Conservation (phyloP, 2,888 invertebrate genomes). For the Cabera pusaria region DNA sequence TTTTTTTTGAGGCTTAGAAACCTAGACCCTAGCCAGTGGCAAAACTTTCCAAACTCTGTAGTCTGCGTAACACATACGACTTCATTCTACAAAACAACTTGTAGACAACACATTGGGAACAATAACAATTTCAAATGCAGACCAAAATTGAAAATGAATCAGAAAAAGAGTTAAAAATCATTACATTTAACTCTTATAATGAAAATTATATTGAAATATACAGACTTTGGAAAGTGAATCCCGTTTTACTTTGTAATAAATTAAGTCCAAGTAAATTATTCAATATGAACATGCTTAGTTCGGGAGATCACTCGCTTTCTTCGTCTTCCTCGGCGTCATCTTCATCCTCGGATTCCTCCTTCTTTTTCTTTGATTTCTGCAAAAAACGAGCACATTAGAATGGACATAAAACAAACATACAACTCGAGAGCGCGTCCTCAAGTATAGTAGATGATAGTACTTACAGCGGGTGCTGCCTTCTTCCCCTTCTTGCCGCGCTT, state of each 20-base stretch:
- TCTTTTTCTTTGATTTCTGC: constrained; percentile 83
- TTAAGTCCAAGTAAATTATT: constrained; percentile 83
- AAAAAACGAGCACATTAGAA: constrained; percentile 9
- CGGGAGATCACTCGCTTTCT: constrained; percentile 85
- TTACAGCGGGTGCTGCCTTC: constrained; percentile 72
- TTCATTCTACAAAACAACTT: constrained; percentile 56
- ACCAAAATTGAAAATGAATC: constrained; percentile 52
- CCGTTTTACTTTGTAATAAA: constrained; percentile 81
- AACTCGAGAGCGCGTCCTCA: too few species aligned
- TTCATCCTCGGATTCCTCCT: constrained; percentile 85
- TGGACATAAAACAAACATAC: not conserved
- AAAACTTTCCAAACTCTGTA: constrained; percentile 81
- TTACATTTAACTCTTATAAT: constrained; percentile 36
- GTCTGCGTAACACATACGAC: constrained; percentile 46
- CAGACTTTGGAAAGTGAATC: constrained; percentile 81
- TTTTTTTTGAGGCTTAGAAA: constrained; percentile 76
- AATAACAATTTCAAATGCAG: constrained; percentile 62
- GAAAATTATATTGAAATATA: constrained; percentile 40
- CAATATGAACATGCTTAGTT: constrained; percentile 73
- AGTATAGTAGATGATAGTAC: constrained; percentile 31
- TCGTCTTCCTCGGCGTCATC: constrained; percentile 83
- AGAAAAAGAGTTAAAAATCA: constrained; percentile 38
- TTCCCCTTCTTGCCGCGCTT: constrained; percentile 83
- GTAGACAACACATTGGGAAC: constrained; percentile 56
- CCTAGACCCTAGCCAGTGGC: constrained; percentile 76